phyloP scores from a whole-genome alignment of 53 echinoderm and acorn worm genomes.

The Paracentrotus lividus region DNA sequence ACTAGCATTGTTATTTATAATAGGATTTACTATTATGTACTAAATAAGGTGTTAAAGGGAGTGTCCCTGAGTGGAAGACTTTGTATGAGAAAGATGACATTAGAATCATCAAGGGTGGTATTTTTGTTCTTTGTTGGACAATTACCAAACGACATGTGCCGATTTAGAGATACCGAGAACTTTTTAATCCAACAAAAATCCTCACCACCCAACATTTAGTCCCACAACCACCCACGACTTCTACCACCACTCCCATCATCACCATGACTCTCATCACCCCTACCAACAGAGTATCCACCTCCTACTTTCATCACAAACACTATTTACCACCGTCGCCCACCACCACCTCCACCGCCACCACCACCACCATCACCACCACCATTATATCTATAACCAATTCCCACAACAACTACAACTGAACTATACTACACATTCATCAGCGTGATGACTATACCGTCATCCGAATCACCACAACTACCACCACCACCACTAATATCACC shows the following conservation, averaged over 20 bases:
- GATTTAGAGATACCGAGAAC: neutral
- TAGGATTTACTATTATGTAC: slow-evolving; percentile 13
- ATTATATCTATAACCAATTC: too few species aligned
- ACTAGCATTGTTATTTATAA: slow-evolving; percentile 37
- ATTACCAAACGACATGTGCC: neutral
- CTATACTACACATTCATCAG: too few species aligned
- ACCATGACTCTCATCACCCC: neutral
- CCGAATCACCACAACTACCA: too few species aligned
- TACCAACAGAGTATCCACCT: neutral
- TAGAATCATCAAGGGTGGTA: neutral
- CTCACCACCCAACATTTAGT: neutral
- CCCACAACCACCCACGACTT: too few species aligned
- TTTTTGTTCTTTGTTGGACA: neutral
- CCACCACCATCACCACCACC: too few species aligned
- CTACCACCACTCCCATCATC: slow-evolving; percentile 15
- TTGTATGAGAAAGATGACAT: neutral
- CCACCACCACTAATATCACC: too few species aligned
- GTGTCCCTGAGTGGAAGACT: neutral
- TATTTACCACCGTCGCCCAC: too few species aligned
- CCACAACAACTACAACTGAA: too few species aligned
- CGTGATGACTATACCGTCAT: too few species aligned
- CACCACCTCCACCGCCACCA: neutral
- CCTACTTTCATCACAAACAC: neutral
- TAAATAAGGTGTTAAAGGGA: slow-evolving; percentile 5
- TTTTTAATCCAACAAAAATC: neutral